These are phyloP conservation scores for Strix aluco DNA, from an alignment of 2,113 vertebrate species.

Conservation along the genomic window DNA sequence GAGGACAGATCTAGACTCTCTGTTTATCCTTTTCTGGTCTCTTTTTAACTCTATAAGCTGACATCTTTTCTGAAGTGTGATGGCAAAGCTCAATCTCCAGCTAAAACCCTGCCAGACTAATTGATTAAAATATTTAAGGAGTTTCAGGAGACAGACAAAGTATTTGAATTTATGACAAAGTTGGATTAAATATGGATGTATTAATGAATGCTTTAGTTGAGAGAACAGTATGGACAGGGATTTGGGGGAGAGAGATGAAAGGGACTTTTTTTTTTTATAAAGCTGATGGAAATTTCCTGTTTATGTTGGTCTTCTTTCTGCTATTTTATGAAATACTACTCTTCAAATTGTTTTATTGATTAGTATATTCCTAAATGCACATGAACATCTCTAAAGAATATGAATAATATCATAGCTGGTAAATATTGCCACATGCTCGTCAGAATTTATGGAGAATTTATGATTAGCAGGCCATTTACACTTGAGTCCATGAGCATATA, in stretches of 20 bases:
- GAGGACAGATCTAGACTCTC: neutral
- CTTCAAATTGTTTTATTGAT: neutral
- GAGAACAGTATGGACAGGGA: neutral
- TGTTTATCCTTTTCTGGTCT: neutral
- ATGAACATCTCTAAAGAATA: neutral
- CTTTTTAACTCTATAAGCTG: neutral
- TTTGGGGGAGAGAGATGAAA: neutral
- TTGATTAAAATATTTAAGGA: neutral
- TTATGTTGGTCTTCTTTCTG: neutral
- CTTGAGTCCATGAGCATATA: neutral
- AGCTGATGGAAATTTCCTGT: neutral
- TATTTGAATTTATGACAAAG: neutral
- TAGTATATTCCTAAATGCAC: neutral
- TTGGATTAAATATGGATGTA: neutral
- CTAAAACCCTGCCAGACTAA: neutral
- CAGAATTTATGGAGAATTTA: neutral
- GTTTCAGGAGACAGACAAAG: neutral
- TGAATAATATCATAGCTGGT: neutral
- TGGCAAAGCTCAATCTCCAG: neutral
- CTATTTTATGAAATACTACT: neutral
- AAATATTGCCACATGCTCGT: neutral
- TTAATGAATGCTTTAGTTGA: neutral
- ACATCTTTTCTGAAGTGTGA: neutral
- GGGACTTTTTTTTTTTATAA: neutral
- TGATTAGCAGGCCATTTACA: neutral